Base-by-base conservation (phyloP, 2,797 vertebrate genomes). In the Neopelma chrysocephalum region DNA sequence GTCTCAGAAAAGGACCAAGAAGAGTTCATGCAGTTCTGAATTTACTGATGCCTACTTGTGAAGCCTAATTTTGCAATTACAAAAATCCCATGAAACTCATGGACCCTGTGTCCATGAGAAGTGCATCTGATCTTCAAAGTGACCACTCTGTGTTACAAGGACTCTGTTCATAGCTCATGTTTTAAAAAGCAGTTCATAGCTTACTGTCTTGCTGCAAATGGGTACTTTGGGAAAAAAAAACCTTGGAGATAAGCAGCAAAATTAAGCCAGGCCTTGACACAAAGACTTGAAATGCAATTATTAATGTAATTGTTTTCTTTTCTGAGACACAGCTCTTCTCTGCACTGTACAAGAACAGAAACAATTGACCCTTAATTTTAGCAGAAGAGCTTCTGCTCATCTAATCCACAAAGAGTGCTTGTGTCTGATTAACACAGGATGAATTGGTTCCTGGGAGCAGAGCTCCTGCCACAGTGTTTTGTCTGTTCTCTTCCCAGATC, bases 331-430 rank as follows among this genome's bases (percentile, higher is more conserved):
- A 65, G 87, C 54, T 80, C 65, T 26, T 77, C 69, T 78, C 76
- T 20, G 26, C 12, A 3, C 25, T 38, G 65, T 20, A 82, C 21
- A 90, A 93, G 85, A 83, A 91, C 9, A 43, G 45, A 88, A 95
- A 90, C 70, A 66, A 91, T 38, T 93, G 93, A 93, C 86, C 92
- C 94, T 87, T 92, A 80, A 90, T 96, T 97, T 94, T 14, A 80
- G 85, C 80, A 86, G 72, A 65, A 85, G 61, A 92, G 92, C 38
- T 61, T 51, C 68, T 78, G 86, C 73, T 87, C 75, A 11, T 51
- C 53, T 76, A 85, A 76, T 45, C 64, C 95, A 93, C 56, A 62
- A 76, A 11, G 78, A 84, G 94, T 57, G 81, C 75, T 89, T 15
- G 31, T 62, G 81, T 38, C 81, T 90, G 90, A 94, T 95, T 79